A percentile compares a stretch with the other conserved stretches of the same genome.
These are phyloP conservation scores for Oppia nitens DNA, from an alignment of 1,140 invertebrate species.

Conservation along the genomic window DNA sequence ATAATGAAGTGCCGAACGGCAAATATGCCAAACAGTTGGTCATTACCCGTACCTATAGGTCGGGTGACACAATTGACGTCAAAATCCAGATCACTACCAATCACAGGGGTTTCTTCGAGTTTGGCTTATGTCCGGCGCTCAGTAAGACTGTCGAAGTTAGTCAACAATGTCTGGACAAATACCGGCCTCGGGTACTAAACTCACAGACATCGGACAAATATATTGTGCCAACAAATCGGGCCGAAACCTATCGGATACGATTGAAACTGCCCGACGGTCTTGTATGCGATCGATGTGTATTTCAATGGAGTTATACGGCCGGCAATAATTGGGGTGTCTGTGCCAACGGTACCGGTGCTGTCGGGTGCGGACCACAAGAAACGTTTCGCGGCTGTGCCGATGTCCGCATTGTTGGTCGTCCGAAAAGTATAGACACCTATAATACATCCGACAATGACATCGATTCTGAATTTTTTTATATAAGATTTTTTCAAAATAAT, in stretches of 20 bases:
- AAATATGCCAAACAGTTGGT: background rate
- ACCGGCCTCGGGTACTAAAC: slow-evolving; percentile 33
- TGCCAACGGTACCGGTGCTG: slow-evolving; percentile 28
- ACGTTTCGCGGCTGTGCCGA: slow-evolving; percentile 72
- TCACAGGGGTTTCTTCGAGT: slow-evolving; percentile 29
- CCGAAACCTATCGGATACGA: background rate
- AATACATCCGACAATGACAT: no score
- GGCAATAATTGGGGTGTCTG: slow-evolving; percentile 18
- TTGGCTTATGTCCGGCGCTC: slow-evolving; percentile 35
- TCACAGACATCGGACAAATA: slow-evolving; percentile 24
- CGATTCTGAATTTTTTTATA: no score
- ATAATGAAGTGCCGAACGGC: background rate
- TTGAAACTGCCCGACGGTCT: slow-evolving; percentile 22
- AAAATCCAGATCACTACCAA: background rate
- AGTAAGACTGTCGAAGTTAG: slow-evolving; percentile 32
- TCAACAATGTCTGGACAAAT: slow-evolving; percentile 39
- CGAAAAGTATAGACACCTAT: no score
- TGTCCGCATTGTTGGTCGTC: no score
- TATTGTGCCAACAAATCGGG: background rate
- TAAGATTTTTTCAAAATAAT: no score
- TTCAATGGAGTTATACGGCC: slow-evolving; percentile 26
- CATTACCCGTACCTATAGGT: background rate
- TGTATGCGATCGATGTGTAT: slow-evolving; percentile 24
- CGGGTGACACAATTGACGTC: background rate
- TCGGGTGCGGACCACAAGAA: slow-evolving; percentile 68